phyloP scores from a whole-genome alignment of 2,113 vertebrate genomes.

The Pionites leucogaster region DNA sequence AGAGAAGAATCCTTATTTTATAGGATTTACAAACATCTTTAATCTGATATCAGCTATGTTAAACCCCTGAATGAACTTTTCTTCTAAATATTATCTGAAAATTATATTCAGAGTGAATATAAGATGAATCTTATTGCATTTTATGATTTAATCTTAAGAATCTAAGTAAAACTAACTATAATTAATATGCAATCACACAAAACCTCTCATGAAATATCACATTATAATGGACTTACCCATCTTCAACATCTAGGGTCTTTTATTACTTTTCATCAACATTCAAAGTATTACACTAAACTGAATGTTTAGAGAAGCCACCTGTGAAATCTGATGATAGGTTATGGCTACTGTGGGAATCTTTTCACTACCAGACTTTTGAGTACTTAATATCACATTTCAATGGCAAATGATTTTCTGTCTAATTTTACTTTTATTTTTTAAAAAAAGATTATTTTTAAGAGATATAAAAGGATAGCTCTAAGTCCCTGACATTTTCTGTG shows the following conservation, averaged over 20 bases:
- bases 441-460: constrained; percentile 22
- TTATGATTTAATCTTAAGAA: not conserved
- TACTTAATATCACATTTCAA: constrained; percentile 34
- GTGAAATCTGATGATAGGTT: constrained; percentile 46
- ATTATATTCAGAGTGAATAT: not conserved
- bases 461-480: constrained; percentile 1
- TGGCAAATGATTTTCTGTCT: not conserved
- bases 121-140: not conserved
- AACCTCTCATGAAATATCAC: not conserved
- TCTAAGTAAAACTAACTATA: not conserved
- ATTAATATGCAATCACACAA: not conserved
- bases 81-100: not conserved
- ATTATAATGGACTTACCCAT: not conserved
- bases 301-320: constrained; percentile 19
- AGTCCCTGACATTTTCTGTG: not conserved
- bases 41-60: not conserved
- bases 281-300: not conserved
- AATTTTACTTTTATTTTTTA: constrained; percentile 21
- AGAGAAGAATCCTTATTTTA: not conserved
- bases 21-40: not conserved
- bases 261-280: not conserved
- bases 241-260: not conserved
- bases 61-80: not conserved
- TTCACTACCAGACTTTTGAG: not conserved
- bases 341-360: constrained; percentile 41